A percentile compares a stretch with the other conserved stretches of the same genome.
phyloP scores from a whole-genome alignment of 2,113 vertebrate genomes.

The Gallinago paraguaiae region DNA sequence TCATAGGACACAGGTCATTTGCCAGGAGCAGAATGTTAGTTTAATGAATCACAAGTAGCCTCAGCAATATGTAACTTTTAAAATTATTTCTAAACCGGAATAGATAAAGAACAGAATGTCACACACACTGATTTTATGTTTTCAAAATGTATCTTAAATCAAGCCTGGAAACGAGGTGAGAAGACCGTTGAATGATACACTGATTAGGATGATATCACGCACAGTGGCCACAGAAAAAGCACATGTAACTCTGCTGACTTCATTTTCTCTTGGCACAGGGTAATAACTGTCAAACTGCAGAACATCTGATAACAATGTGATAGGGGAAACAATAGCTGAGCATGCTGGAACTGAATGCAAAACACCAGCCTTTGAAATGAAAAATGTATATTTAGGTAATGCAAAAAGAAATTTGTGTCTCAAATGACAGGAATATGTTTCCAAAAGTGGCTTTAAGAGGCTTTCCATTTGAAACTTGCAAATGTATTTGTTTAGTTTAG shows the following conservation, averaged over 20 bases:
- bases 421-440: background rate
- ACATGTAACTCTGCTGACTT: constrained; percentile 48
- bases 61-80: constrained; percentile 37
- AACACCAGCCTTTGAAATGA: background rate
- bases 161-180: constrained; percentile 3
- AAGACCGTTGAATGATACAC: constrained; percentile 2
- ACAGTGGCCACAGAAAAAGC: background rate
- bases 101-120: constrained; percentile 12
- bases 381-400: background rate
- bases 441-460: background rate
- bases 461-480: background rate
- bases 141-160: constrained; percentile 36
- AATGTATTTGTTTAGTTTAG: background rate
- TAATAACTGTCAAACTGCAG: constrained; percentile 32
- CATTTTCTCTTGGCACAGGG: constrained; percentile 4
- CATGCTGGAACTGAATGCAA: background rate
- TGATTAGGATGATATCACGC: constrained; percentile 19
- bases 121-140: background rate
- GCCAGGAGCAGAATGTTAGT: background rate
- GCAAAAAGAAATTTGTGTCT: background rate
- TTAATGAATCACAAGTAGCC: constrained; percentile 9
- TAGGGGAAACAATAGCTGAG: background rate
- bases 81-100: constrained; percentile 1
- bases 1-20: background rate
- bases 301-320: constrained; percentile 5